A percentile compares a stretch with the other conserved stretches of the same genome.
phyloP scores from a whole-genome alignment of 2,797 vertebrate species.

The Parauchenoglanis punctatus region DNA sequence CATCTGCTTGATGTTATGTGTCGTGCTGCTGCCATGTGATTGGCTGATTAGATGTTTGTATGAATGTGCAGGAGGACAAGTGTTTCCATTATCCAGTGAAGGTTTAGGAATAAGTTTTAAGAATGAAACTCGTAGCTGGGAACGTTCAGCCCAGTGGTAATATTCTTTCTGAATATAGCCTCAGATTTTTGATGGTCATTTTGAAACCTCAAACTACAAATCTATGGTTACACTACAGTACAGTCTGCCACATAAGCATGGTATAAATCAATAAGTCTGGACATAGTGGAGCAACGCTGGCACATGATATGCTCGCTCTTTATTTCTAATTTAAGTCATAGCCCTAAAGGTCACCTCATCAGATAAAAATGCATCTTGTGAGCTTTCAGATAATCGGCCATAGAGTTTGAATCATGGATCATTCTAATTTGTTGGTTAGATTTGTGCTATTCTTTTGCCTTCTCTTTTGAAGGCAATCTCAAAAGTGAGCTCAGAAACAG shows the following conservation, averaged over 20 bases:
- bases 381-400: not conserved
- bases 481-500: not conserved
- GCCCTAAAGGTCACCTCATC: constrained; percentile 1
- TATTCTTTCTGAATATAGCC: not conserved
- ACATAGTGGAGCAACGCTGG: not conserved
- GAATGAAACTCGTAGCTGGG: not conserved
- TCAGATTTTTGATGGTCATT: not conserved
- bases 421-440: not conserved
- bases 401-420: not conserved
- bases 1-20: not conserved
- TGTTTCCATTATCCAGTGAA: not conserved
- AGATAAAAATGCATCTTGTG: not conserved
- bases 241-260: not conserved
- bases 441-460: not conserved
- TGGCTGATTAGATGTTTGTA: too few relatives aligned
- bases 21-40: not conserved
- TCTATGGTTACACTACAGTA: not conserved
- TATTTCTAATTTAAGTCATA: constrained; percentile 15
- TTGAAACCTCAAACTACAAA: constrained; percentile 1
- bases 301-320: not conserved
- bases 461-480: not conserved
- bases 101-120: not conserved
- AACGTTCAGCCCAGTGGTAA: not conserved
- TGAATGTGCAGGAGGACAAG: too few relatives aligned
- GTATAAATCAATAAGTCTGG: constrained; percentile 16